Evolutionary conservation across 2,113 vertebrate species (phyloP).

Genomic region (Heteronetta atricapilla): DNA sequence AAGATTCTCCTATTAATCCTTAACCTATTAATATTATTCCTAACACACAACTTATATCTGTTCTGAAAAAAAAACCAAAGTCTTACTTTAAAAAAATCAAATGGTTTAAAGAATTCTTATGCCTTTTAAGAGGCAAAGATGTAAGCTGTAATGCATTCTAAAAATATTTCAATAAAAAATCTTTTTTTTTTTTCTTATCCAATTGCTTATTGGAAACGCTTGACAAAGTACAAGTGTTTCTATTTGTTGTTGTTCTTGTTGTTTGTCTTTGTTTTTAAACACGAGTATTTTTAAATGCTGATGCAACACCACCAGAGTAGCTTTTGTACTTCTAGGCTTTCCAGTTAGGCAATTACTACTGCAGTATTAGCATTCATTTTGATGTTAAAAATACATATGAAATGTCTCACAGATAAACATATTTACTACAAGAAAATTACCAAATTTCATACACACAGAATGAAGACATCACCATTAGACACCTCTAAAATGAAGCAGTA

Average conservation of each 20-base stretch:
- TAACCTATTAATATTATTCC: constrained; percentile 19
- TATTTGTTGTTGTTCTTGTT: background rate
- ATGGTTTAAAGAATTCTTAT: background rate
- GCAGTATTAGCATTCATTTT: background rate
- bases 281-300: background rate
- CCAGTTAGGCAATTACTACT: background rate
- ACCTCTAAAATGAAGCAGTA: background rate
- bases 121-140: background rate
- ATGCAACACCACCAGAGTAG: background rate
- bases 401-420: background rate
- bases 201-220: background rate
- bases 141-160: background rate
- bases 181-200: background rate
- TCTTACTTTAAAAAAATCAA: background rate
- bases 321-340: background rate
- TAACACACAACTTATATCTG: constrained; percentile 20
- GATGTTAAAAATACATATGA: background rate
- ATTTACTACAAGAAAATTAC: background rate
- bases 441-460: background rate
- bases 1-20: background rate
- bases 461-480: background rate
- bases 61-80: constrained; percentile 50
- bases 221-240: background rate
- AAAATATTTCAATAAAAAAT: background rate
- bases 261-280: background rate